These are phyloP conservation scores for Diabrotica virgifera DNA, from an alignment of 1,140 invertebrate genomes.

Conservation along the genomic window DNA sequence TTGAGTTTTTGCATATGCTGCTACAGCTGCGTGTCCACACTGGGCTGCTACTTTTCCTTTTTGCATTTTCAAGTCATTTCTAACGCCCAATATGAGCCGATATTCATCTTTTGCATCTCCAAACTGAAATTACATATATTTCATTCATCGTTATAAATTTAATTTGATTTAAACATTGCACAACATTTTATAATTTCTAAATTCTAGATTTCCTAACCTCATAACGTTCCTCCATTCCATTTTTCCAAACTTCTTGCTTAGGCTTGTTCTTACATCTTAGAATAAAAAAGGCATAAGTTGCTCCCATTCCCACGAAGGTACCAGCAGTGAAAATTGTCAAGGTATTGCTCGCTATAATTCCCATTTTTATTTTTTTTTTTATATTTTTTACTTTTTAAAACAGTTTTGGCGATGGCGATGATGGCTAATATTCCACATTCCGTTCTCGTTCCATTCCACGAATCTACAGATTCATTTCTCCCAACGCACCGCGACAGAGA, in stretches of 20 bases:
- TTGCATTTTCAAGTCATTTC: constrained; percentile 89
- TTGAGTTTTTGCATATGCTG: constrained; percentile 69
- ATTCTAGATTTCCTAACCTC: constrained; percentile 34
- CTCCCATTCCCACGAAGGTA: constrained; percentile 35
- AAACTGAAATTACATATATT: constrained; percentile 34
- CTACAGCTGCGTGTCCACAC: constrained; percentile 85
- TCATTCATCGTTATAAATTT: not conserved
- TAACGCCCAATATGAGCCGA: constrained; percentile 83
- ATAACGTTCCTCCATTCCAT: constrained; percentile 42
- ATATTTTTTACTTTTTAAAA: no score
- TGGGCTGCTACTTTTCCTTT: constrained; percentile 94
- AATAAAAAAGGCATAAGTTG: constrained; percentile 31
- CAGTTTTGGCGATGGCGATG: no score
- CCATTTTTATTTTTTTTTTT: constrained; percentile 25
- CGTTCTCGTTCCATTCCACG: no score
- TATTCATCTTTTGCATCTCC: constrained; percentile 53
- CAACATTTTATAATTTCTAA: constrained; percentile 7
- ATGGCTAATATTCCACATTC: no score
- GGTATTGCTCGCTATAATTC: constrained; percentile 34
- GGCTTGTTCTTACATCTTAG: constrained; percentile 26
- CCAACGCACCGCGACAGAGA: no score
- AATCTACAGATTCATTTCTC: no score
- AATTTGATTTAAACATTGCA: not conserved
- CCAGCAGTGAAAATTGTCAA: constrained; percentile 37
- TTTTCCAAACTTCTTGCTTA: constrained; percentile 29